Conservation (phyloP, 2,888 invertebrate species). For the Drosophila bunnanda region DNA sequence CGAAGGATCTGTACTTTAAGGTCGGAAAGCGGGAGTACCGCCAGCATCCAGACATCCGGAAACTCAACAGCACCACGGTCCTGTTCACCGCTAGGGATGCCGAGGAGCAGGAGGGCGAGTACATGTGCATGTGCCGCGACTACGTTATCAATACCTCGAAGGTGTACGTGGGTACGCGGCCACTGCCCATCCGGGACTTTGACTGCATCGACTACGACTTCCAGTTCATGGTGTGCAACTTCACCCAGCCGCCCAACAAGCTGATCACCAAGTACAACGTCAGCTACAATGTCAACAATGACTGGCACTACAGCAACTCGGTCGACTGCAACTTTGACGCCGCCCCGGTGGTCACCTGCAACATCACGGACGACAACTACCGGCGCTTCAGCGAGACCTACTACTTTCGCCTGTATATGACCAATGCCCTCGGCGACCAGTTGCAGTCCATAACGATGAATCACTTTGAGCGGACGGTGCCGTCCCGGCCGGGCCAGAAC, state of each 20-base stretch:
- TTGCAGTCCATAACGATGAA: conserved; percentile 69
- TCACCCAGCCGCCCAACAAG: conserved; percentile 87
- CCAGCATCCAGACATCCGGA: conserved; percentile 24
- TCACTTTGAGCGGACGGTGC: conserved; percentile 73
- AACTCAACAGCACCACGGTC: conserved; percentile 73
- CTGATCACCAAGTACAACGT: conserved; percentile 86
- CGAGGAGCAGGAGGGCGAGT: conserved; percentile 64
- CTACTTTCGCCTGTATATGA: conserved; percentile 87
- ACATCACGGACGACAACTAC: conserved; percentile 82
- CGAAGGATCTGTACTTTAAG: conserved; percentile 69
- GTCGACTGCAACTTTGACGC: conserved; percentile 73
- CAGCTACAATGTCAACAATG: conserved; percentile 58
- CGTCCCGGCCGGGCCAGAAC: conserved; percentile 74
- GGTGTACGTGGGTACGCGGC: conserved; percentile 85
- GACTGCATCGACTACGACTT: conserved; percentile 90
- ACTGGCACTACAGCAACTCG: conserved; percentile 57
- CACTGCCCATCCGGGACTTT: conserved; percentile 89
- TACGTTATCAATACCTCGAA: conserved; percentile 70
- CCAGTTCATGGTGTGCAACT: conserved; percentile 90
- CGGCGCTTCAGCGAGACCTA: conserved; percentile 85
- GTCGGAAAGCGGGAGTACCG: conserved; percentile 17
- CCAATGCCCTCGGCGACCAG: conserved; percentile 87
- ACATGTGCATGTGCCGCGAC: conserved; percentile 76
- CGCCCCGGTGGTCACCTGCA: conserved; percentile 73
- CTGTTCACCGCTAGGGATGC: conserved; percentile 69